Conservation (phyloP, 2,888 invertebrate genomes). For the Xanthia icteritia region DNA sequence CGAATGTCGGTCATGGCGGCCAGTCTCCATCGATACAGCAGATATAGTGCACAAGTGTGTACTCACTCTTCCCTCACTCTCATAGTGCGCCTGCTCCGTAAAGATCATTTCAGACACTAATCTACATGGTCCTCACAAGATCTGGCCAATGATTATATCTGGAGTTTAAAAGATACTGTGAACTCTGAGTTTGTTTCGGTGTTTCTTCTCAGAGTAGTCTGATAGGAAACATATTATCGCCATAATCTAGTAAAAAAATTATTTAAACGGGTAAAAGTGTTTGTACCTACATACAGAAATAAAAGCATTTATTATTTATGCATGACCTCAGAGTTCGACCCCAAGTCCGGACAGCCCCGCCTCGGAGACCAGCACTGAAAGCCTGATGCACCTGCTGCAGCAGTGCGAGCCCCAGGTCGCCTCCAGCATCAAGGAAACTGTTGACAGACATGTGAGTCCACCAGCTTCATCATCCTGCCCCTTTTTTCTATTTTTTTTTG, state of each 20-base stretch:
- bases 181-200: neutral
- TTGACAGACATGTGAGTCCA: constrained; percentile 93
- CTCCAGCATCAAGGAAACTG: constrained; percentile 92
- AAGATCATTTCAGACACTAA: neutral
- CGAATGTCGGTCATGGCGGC: too few relatives aligned
- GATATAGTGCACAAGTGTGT: too few relatives aligned
- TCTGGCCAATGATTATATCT: neutral
- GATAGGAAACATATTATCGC: neutral
- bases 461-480: neutral
- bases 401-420: constrained; percentile 92
- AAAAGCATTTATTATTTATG: neutral
- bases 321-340: constrained; percentile 83
- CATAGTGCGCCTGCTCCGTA: neutral
- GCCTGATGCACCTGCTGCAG: constrained; percentile 92
- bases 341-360: constrained; percentile 91
- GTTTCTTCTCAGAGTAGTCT: neutral
- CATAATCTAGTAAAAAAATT: too few relatives aligned
- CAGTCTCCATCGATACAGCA: too few relatives aligned
- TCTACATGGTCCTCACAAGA: neutral
- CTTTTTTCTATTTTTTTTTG: too few relatives aligned
- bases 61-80: neutral
- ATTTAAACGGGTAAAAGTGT: neutral
- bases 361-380: constrained; percentile 91
- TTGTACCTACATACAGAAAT: neutral
- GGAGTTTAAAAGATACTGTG: neutral